A percentile compares a stretch with the other conserved stretches of the same genome.
Evolutionary conservation across 2,113 vertebrate genomes (phyloP).

Genomic region (Machaerirhynchus nigripectus): DNA sequence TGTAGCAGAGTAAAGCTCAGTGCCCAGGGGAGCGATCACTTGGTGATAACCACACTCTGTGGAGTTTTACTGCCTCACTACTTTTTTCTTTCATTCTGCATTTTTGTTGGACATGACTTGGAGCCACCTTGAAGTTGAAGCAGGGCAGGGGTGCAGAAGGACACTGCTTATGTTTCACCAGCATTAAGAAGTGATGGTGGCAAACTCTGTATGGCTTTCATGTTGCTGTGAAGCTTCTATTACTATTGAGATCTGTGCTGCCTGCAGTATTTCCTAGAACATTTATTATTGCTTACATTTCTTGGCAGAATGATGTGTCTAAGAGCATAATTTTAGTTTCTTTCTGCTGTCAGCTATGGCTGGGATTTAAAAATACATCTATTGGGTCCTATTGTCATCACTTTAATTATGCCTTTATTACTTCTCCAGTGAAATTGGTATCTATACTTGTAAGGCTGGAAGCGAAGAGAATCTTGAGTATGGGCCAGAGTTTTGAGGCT

Average conservation of each 20-base stretch:
- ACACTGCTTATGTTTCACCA: not conserved
- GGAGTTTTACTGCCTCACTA: not conserved
- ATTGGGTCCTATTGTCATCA: not conserved
- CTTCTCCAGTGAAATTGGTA: not conserved
- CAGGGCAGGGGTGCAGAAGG: not conserved
- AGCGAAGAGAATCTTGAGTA: not conserved
- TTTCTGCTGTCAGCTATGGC: not conserved
- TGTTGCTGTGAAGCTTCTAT: not conserved
- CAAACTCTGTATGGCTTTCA: not conserved
- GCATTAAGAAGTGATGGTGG: not conserved
- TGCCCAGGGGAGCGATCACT: not conserved
- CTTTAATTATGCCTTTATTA: conserved; percentile 1
- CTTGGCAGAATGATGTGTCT: not conserved
- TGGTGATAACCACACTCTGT: not conserved
- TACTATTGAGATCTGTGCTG: not conserved
- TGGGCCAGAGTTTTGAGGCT: not conserved
- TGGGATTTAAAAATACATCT: not conserved
- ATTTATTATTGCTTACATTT: not conserved
- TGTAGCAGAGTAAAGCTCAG: not conserved
- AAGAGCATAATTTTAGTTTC: not conserved
- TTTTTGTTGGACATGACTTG: not conserved
- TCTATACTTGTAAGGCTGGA: not conserved
- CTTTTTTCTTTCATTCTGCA: not conserved
- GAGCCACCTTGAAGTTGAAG: not conserved
- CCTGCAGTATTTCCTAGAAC: not conserved